phyloP scores from a whole-genome alignment of 2,797 vertebrate genomes.

The Mallotus villosus region DNA sequence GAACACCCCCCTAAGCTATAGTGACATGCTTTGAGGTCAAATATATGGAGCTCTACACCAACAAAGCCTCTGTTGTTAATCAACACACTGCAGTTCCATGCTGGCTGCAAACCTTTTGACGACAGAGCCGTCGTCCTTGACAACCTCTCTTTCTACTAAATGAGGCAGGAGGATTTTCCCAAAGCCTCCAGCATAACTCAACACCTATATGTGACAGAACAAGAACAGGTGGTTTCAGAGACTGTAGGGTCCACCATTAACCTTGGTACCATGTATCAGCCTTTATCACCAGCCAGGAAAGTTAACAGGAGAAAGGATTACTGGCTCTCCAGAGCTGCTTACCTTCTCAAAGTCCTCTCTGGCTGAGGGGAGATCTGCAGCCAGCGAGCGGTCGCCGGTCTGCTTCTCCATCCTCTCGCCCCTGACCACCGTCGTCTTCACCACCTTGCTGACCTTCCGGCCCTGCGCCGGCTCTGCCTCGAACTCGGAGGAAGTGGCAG shows the following conservation, averaged over 20 bases:
- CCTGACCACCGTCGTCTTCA: slow-evolving; percentile 89
- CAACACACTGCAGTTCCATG: slow-evolving; percentile 52
- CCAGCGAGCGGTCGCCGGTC: slow-evolving; percentile 84
- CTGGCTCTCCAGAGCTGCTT: slow-evolving; percentile 7
- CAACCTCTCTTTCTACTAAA: slow-evolving; percentile 86
- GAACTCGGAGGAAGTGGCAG: slow-evolving; percentile 78
- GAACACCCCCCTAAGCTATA: not conserved
- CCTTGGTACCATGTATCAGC: not conserved
- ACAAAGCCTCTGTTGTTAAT: not conserved
- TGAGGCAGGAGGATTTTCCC: slow-evolving; percentile 80
- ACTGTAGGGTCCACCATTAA: not conserved
- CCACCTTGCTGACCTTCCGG: slow-evolving; percentile 93
- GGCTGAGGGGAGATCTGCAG: slow-evolving; percentile 89
- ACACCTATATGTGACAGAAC: slow-evolving; percentile 75
- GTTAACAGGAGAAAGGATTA: not conserved
- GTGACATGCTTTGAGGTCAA: slow-evolving; percentile 7
- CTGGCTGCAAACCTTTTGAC: slow-evolving; percentile 89
- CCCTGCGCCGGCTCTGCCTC: slow-evolving; percentile 88
- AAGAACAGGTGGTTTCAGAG: slow-evolving; percentile 33
- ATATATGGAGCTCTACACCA: not conserved
- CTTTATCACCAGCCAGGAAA: not conserved
- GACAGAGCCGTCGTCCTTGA: slow-evolving; percentile 89
- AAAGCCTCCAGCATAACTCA: slow-evolving; percentile 87
- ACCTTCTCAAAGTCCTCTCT: slow-evolving; percentile 97
- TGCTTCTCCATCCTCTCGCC: slow-evolving; percentile 91